These are phyloP conservation scores for Plusia festucae DNA, from an alignment of 2,888 invertebrate species.

Conservation along the genomic window DNA sequence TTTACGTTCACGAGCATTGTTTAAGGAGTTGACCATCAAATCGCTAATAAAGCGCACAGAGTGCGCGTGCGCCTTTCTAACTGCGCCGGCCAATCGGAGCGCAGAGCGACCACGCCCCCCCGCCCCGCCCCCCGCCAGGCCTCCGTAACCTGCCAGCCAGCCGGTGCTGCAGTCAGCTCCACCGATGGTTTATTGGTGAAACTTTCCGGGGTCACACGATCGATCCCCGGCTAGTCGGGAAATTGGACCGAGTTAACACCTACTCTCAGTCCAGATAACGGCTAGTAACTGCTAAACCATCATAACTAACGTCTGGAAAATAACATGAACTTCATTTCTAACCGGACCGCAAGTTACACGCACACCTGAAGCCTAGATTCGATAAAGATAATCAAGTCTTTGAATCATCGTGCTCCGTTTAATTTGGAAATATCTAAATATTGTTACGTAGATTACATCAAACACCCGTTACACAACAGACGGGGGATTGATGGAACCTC, in stretches of 20 bases:
- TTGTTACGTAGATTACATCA: not conserved
- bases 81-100: constrained; percentile 54
- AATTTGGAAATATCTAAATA: not conserved
- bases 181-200: constrained; percentile 52
- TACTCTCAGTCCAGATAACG: constrained; percentile 20
- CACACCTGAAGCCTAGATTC: not conserved
- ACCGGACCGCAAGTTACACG: not conserved
- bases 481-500: not conserved
- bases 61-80: constrained; percentile 60
- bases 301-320: not conserved
- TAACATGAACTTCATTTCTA: not conserved
- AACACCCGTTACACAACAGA: not conserved
- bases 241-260: constrained; percentile 46
- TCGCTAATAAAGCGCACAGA: constrained; percentile 57
- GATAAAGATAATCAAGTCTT: not conserved
- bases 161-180: constrained; percentile 25
- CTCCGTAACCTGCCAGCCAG: constrained; percentile 38
- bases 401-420: not conserved
- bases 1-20: constrained; percentile 64
- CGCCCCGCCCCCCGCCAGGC: constrained; percentile 38
- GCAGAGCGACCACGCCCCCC: constrained; percentile 55
- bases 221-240: constrained; percentile 35
- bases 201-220: constrained; percentile 48
- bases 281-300: constrained; percentile 11
- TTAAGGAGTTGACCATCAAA: constrained; percentile 62